Evolutionary conservation across 2,888 invertebrate genomes (phyloP), one percentile per base, ranked within the genome.

Genomic region (Allacma fusca): DNA sequence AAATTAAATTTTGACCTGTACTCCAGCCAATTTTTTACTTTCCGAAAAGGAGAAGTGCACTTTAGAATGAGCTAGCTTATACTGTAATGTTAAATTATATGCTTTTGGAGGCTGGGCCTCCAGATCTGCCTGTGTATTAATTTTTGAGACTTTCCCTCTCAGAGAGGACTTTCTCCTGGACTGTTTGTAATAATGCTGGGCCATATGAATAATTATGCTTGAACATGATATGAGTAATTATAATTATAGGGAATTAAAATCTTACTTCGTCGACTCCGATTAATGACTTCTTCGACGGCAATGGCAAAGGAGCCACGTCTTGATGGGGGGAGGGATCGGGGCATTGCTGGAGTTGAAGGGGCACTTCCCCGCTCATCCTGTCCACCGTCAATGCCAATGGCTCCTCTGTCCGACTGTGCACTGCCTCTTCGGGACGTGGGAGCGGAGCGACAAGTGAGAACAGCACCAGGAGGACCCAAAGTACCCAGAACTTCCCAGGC

Each of bases 401-500:
- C 83, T 12, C 79, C 82, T n/a, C 84, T 80, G 50, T 84, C 84
- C 19, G 84, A 84, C 76, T 84, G 84, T 59, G 84, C 84, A 80
- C 81, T 81, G 9, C 84, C 84, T 44, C 83, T 72, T 40, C 84
- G 78, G 26, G 83, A 83, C 5, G 84, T 84, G 67, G 84, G 84
- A 7, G 84, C 84, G 12, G 83, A 83, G 57, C 84, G 80, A 28
- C 82, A 83, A 13, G 84, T 84, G 21, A 84, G 79, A 72, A 83
- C 82, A 19, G 82, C 78, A 43, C 82, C 82, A 19, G 84, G 84
- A 44, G 84, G 84, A 5, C 84, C 84, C 16, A 84, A 75, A 2
- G 84, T 84, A 26, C 84, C 84, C 64, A 84, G 67, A 44, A 84
- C 82, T 80, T 84, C 84, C 84, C 84, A 84, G 65, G 84, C 84